Percentiles rank a stretch among this genome's conserved stretches.
These are phyloP conservation scores for Eupithecia abbreviata DNA, from an alignment of 2,888 invertebrate species.

Conservation along the genomic window DNA sequence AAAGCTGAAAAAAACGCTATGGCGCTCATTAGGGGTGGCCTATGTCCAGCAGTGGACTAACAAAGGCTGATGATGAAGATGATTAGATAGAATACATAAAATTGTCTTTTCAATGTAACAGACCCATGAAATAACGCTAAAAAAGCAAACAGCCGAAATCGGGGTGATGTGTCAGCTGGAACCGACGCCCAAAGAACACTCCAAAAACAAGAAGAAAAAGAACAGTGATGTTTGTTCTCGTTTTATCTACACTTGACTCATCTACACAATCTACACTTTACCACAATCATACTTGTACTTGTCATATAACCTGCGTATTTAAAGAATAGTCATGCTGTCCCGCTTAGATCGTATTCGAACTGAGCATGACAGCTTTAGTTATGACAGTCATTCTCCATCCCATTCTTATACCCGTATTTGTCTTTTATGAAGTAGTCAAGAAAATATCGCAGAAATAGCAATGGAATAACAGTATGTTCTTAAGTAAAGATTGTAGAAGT, in stretches of 20 bases:
- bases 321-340: background rate
- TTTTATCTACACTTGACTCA: background rate
- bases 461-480: background rate
- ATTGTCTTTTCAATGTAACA: constrained; percentile 44
- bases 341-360: background rate
- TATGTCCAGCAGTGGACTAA: too few species aligned
- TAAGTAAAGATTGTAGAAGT: too few species aligned
- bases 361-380: background rate
- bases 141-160: constrained; percentile 62
- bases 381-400: background rate
- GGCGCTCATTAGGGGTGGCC: too few species aligned
- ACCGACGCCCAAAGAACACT: constrained; percentile 61
- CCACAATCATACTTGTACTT: background rate
- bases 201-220: constrained; percentile 80
- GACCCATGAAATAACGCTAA: constrained; percentile 61
- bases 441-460: background rate
- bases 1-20: too few species aligned
- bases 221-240: constrained; percentile 82
- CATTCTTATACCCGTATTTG: background rate
- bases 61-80: too few species aligned
- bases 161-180: constrained; percentile 74
- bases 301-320: background rate
- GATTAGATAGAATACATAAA: background rate
- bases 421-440: background rate
- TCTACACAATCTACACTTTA: background rate